Evolutionary conservation across 2,113 vertebrate genomes (phyloP), one percentile per base, ranked within the genome.

Genomic region (Hystrix cristata): DNA sequence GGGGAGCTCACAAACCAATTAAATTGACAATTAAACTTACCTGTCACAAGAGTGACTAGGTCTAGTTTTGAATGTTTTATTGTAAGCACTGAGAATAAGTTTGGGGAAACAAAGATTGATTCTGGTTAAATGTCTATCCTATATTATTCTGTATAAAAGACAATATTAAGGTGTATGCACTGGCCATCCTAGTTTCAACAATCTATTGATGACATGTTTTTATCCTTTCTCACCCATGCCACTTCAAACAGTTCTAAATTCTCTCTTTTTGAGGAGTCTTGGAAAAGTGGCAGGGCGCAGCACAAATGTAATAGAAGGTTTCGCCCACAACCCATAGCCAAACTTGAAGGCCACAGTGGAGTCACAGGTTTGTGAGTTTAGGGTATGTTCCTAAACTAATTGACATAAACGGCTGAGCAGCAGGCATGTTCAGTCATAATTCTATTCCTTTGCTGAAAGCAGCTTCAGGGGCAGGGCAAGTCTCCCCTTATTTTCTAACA

Each of bases 181-280:
- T 87, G 23, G 5, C 64, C 18, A 74, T 95, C 9, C 21, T 91
- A 72, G 27, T 89, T 94, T 87, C 29, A 90, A 1, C 13, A 19
- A 3, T 72, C 34, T 15, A 8, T 34, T 89, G 9, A 38, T 34
- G 10, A 72, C 19, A 83, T 0, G 6, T 74, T 93, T 83, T 80
- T 67, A 16, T 87, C 23, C 16, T n/a, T 34, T 13, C 3, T 25
- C 10, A 43, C 15, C 19, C 8, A 31, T 59, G 14, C 23, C 10
- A n/a, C 43, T 57, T 95, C 43, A 85, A 72, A 51, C 1, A 88
- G 4, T 85, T 64, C 7, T 48, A 53, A 80, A 62, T 67, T 80
- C 3, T 71, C 3, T 65, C 4, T 69, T 11, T 62, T n/a, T 9
- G 2, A n/a, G 21, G 23, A 2, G 1, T 4, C 10, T 5, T 69